phyloP scores from a whole-genome alignment of 2,113 vertebrate species.

The Pionites leucogaster region DNA sequence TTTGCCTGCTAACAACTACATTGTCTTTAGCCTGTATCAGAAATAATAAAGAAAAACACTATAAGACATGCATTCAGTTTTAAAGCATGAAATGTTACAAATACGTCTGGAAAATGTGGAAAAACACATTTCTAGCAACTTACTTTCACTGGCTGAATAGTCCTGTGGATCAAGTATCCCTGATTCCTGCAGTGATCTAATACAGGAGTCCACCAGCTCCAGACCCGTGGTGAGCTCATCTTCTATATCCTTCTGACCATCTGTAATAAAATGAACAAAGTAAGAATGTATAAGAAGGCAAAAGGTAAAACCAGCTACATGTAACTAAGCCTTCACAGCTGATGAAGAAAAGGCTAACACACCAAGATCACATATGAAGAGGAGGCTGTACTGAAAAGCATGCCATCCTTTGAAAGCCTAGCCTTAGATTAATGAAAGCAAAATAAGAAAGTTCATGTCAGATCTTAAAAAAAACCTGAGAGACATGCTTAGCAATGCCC shows the following conservation, averaged over 20 bases:
- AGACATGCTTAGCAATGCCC: background rate
- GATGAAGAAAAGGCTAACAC: background rate
- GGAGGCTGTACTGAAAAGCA: background rate
- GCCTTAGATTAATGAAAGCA: background rate
- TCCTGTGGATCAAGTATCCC: conserved; percentile 96
- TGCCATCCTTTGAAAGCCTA: background rate
- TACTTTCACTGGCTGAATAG: conserved; percentile 88
- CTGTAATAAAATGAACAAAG: conserved; percentile 65
- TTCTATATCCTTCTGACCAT: conserved; percentile 98
- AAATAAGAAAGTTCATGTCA: background rate
- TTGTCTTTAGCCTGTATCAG: background rate
- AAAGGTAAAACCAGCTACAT: background rate
- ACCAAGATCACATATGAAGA: background rate
- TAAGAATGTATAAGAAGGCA: background rate
- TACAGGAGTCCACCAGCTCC: conserved; percentile 97
- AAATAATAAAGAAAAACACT: background rate
- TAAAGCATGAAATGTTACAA: background rate
- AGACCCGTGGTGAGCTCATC: conserved; percentile 96
- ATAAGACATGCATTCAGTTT: background rate
- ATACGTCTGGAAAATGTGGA: background rate
- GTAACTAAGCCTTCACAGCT: background rate
- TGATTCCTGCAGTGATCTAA: conserved; percentile 95
- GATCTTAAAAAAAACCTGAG: background rate
- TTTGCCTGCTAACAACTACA: background rate
- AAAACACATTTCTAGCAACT: conserved; percentile 54